A percentile compares a stretch with the other conserved stretches of the same genome.
phyloP scores from a whole-genome alignment of 2,797 vertebrate species.

The Cuniculus paca region DNA sequence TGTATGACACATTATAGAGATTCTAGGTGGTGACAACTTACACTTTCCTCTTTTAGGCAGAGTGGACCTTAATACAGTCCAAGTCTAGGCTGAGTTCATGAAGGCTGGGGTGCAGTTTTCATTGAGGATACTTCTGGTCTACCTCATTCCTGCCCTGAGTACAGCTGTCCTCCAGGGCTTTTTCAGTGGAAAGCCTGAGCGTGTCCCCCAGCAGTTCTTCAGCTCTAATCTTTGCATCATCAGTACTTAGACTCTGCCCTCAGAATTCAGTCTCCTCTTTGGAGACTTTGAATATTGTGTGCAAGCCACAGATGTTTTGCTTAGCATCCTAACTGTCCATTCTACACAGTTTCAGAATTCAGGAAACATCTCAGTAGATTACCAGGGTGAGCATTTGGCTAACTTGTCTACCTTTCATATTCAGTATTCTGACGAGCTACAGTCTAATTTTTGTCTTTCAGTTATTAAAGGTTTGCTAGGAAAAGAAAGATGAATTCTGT shows the following conservation, averaged over 20 bases:
- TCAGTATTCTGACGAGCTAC: neutral
- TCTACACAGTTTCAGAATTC: neutral
- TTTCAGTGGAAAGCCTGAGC: neutral
- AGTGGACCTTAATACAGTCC: neutral
- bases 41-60: neutral
- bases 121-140: neutral
- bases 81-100: neutral
- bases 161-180: neutral
- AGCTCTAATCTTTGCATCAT: neutral
- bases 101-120: neutral
- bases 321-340: neutral
- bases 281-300: neutral
- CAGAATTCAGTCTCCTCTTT: neutral
- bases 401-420: neutral
- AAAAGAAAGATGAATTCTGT: neutral
- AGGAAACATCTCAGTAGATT: constrained; percentile 2
- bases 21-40: neutral
- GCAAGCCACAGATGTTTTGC: neutral
- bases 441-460: constrained; percentile 15
- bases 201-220: neutral
- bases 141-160: neutral
- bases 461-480: constrained; percentile 34
- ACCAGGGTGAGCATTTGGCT: neutral
- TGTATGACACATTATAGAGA: neutral
- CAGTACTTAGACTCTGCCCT: neutral